Evolutionary conservation across 35 echinoderm and acorn worm species (phyloP).

Genomic region (Eucidaris tribuloides): DNA sequence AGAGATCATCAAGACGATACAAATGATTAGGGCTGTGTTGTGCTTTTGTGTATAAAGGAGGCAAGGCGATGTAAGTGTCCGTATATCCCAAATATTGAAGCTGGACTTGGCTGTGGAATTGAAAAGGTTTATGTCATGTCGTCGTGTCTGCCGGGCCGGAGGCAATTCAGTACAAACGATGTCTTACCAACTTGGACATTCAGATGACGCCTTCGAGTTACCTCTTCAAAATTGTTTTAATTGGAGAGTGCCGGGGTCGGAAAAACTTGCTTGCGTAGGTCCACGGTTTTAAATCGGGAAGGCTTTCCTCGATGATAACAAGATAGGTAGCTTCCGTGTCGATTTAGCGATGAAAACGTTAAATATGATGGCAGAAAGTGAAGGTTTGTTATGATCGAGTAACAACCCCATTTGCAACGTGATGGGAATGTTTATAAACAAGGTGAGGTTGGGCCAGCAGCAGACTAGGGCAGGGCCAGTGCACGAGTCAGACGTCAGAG

Average conservation of each 20-base stretch:
- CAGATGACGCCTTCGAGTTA: slow-evolving; percentile 98
- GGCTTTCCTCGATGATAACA: slow-evolving; percentile 96
- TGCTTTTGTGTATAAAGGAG: no score
- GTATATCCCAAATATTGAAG: no score
- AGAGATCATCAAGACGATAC: no score
- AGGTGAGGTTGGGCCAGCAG: no score
- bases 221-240: slow-evolving; percentile 98
- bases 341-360: slow-evolving; percentile 99
- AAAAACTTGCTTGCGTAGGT: slow-evolving; percentile 99
- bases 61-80: no score
- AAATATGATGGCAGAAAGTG: slow-evolving; percentile 87
- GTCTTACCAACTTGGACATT: slow-evolving; percentile 35
- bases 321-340: slow-evolving; percentile 93
- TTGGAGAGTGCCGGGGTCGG: slow-evolving; percentile 91
- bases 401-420: not conserved
- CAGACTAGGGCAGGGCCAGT: no score
- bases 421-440: not conserved
- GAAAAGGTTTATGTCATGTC: no score
- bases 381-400: slow-evolving; percentile 58
- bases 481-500: no score
- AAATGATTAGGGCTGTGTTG: no score
- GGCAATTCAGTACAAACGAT: not conserved
- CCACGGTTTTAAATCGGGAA: slow-evolving; percentile 98
- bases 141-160: slow-evolving; percentile 6
- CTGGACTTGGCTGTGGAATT: no score